Conservation (phyloP, 1,140 invertebrate species). For the Cylas formicarius region DNA sequence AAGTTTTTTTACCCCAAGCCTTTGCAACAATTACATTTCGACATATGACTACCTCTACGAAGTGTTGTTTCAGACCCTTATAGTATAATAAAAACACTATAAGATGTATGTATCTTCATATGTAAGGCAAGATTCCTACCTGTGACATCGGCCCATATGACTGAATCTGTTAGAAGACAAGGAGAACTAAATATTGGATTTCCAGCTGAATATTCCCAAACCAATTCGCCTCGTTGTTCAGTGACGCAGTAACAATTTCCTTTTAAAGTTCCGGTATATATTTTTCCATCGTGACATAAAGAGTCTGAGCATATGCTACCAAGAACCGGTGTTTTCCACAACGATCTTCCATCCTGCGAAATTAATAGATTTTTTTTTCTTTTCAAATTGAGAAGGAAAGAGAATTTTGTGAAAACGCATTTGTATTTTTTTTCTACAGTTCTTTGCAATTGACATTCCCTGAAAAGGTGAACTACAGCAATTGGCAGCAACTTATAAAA, state of each 20-base stretch:
- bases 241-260: constrained; percentile 13
- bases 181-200: constrained; percentile 12
- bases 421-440: too few relatives aligned
- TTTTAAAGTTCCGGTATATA: constrained; percentile 11
- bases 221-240: constrained; percentile 1
- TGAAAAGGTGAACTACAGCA: too few relatives aligned
- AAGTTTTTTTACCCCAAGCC: too few relatives aligned
- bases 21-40: too few relatives aligned
- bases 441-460: too few relatives aligned
- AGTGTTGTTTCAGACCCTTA: too few relatives aligned
- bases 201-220: constrained; percentile 7
- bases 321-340: constrained; percentile 7
- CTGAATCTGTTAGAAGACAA: constrained; percentile 1
- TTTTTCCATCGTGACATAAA: constrained; percentile 2
- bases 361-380: not conserved
- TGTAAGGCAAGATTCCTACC: constrained; percentile 1
- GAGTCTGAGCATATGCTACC: constrained; percentile 13
- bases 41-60: too few relatives aligned
- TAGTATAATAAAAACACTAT: too few relatives aligned
- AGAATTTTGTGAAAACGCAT: too few relatives aligned
- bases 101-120: too few relatives aligned
- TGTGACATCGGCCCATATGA: constrained; percentile 12
- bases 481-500: too few relatives aligned
- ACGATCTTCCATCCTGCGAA: constrained; percentile 8
- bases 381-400: too few relatives aligned